Evolutionary conservation across 2,113 vertebrate genomes (phyloP), one percentile per base, ranked within the genome.

Genomic region (Felis chaus): DNA sequence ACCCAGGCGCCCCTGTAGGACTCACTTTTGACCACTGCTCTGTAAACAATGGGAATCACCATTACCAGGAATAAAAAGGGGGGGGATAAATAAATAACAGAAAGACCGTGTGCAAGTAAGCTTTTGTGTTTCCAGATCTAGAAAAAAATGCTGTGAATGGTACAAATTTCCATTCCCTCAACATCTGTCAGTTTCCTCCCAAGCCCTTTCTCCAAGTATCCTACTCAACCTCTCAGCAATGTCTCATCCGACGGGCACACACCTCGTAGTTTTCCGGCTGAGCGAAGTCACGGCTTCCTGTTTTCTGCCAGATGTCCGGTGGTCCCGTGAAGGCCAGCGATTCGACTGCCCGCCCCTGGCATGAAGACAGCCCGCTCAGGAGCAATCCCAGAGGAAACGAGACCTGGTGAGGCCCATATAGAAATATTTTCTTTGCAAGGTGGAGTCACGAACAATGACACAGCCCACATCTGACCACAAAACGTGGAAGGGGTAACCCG

Each of bases 391-490:
- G 33, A 25, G 92, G 95, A 95, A 88, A 81, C 0, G 16, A 39
- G 29, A 57, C 66, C 1, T 0, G 71, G 25, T 5, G 13, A 25
- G 39, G 89, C 23, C 1, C 4, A 29, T 36, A 94, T 11, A n/a
- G 9, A 93, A 89, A 91, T 88, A 65, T 95, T 76, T 91, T 74
- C 92, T 81, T 81, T 33, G 23, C 55, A 69, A 97, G 93, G 71
- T 23, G n/a, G 69, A 83, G 41, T 73, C 45, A 85, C 1, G 14
- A 21, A 48, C 1, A 39, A 0, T 0, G 65, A 33, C 95, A 92
- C 95, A 87, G 74, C 82, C 78, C 65, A 66, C 78, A 33, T 78
- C 71, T 90, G 65, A 94, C 95, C 97, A 39, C 95, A 97, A 73
- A 94, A 81, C 83, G 7, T 1, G 29, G 94, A 76, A 69, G 68